These are phyloP conservation scores for Sapayoa aenigma DNA, from an alignment of 2,113 vertebrate species.

Conservation along the genomic window DNA sequence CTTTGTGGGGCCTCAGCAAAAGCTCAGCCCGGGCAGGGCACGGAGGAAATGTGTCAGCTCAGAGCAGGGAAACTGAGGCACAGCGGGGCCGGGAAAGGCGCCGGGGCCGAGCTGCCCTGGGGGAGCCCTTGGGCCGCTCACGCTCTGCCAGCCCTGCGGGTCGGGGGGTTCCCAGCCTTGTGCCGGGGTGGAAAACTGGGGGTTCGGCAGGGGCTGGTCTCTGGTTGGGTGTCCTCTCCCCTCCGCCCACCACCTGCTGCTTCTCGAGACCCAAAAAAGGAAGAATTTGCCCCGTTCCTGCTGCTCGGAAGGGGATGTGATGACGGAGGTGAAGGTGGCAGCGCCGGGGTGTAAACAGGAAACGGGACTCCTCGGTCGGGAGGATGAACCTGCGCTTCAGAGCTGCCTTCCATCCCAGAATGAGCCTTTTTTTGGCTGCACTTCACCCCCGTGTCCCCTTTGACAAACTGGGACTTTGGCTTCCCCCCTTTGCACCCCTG, in stretches of 20 bases:
- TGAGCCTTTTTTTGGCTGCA: accelerated
- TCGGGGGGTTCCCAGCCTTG: background rate
- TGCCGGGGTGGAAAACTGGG: accelerated
- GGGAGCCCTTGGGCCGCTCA: background rate
- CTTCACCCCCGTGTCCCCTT: accelerated
- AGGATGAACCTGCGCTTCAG: background rate
- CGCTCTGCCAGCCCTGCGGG: accelerated
- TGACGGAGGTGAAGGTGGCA: constrained; percentile 46
- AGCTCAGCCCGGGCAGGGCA: accelerated
- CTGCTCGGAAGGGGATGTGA: constrained; percentile 68
- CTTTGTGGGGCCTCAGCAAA: background rate
- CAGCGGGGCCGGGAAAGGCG: accelerated
- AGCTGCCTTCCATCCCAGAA: background rate
- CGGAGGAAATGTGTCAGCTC: background rate
- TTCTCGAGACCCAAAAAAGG: constrained; percentile 67
- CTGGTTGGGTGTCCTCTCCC: background rate
- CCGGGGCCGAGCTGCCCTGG: accelerated
- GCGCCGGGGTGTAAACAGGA: constrained; percentile 72
- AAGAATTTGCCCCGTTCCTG: constrained; percentile 37
- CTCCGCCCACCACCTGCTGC: background rate
- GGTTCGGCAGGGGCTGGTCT: accelerated
- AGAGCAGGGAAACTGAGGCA: constrained; percentile 2
- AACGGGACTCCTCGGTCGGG: background rate
- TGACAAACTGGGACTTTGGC: accelerated
- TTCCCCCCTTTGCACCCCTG: accelerated